Base-by-base conservation (phyloP, 2,888 invertebrate species). In the Glyphotaelius pellucidus region DNA sequence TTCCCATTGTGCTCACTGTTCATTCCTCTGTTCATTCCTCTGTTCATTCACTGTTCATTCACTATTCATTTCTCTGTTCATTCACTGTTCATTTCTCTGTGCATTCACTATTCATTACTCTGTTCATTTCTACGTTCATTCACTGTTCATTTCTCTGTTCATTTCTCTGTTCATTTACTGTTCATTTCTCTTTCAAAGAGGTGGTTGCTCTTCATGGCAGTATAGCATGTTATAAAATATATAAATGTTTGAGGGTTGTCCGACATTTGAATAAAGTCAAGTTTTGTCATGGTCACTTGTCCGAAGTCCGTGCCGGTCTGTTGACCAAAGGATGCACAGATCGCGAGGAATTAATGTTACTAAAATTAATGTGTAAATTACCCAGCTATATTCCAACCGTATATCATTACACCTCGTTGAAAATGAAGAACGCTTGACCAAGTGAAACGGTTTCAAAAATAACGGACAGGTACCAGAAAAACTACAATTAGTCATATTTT, bases 211-310 rank as follows among this genome's bases (percentile, higher is more conserved):
- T 67, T 67, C n/a, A 67, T 11, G 67, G 2, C 67, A 19, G 25
- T 67, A 67, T 5, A 67, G 19, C 52, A 19, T 52, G n/a, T 31
- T 81, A 15, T 81, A 31, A 81, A 81, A 81, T 12, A 4, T 32
- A 67, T 7, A 86, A 86, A 38, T 86, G 42, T 86, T 85, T 86
- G 86, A 86, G 79, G 32, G 9, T 67, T 79, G 31, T 52, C 14
- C n/a, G 9, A 31, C 67, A 88, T 31, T 88, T 25, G 52, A 79
- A 52, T 67, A 67, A 88, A 88, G 67, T 79, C 88, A 79, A 79
- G 88, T 52, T 88, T 88, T 88, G 88, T 88, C 88, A 88, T 88
- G 88, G 88, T 88, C 88, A 88, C 67, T 88, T 88, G 88, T 88
- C 88, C 52, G 67, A 32, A 31, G 86, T 42, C 86, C 25, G 88